Base-by-base conservation (phyloP, 2,113 vertebrate genomes). In the Tamias sibiricus region DNA sequence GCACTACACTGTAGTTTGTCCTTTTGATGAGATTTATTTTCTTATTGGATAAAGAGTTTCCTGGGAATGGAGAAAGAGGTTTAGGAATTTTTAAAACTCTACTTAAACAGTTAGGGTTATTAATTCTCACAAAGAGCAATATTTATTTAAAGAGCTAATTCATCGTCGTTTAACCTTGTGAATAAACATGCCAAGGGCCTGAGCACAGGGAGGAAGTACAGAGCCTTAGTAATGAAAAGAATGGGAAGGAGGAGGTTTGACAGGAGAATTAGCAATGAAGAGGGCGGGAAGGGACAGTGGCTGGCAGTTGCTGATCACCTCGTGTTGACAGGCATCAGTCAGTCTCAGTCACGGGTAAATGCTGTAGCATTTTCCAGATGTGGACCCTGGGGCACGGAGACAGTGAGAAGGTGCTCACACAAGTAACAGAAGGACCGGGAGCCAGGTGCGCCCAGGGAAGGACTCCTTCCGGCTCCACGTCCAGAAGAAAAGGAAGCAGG, bases 81-180 rank as follows among this genome's bases (percentile, higher is more conserved):
- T 80, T 47, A 32, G 64, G 79, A 30, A 66, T 26, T 93, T 95
- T 92, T 66, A 28, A 97, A 95, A 64, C 47, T 87, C 57, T 32
- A 54, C 28, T 95, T 87, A 85, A 95, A 89, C 35, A 52, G 49
- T 80, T 80, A 71, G 54, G 20, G 74, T 94, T 69, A 94, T 96
- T 96, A 91, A 84, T 96, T 92, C 85, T 89, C 91, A 83, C 22
- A 69, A 93, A 96, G 26, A 94, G 37, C 91, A 91, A 71, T 84
- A 69, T 87, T 90, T 96, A 81, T 87, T 93, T 95, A 68, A 96
- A 84, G 77, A 90, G 62, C 32, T 93, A 77, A 92, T 76, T 96
- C 97, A 80, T 94, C 86, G 49, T 74, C 14, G 47, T 52, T 62
- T 66, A 86, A 64, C 40, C 83, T 87, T 42, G 74, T 40, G 66